Evolutionary conservation across 2,113 vertebrate species (phyloP), one percentile per base, ranked within the genome.

Genomic region (Psittacara wagleri): DNA sequence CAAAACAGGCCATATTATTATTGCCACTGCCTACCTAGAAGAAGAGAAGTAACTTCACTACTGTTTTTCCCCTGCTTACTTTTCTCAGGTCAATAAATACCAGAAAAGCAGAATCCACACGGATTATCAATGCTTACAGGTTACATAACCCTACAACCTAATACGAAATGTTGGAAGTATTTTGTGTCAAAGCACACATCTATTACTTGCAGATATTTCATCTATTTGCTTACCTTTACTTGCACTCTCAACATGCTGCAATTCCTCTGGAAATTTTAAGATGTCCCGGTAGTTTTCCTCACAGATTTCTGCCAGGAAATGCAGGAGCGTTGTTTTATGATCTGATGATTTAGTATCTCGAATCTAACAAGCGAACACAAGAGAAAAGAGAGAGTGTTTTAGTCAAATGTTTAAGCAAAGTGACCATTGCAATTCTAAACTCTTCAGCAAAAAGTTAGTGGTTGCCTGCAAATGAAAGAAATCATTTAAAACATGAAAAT

Each of bases 261-360:
- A 96, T 79, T 99, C 99, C 15, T 99, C 99, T 16, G 99, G 98
- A 93, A 99, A 99, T 95, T 98, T 99, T 86, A 99, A 86, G 78
- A 99, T 99, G 57, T 98, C 98, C 4, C 95, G 82, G 92, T 98
- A 93, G 83, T 95, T 97, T 87, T 99, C 99, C 94, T 99, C 99
- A 96, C 99, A 99, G 78, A 98, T 98, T 88, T 99, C 99, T 37
- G 98, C 99, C 97, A 99, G 97, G 92, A 99, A 99, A 97, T 99
- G 98, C 83, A 99, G 87, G 35, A 99, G 97, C 4, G 99, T 99
- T 74, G 98, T 98, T 92, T 98, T 99, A 86, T 99, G 99, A 96
- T 99, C 97, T 70, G 98, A 84, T 59, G 99, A 99, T 95, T 99
- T 99, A 31, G 99, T 99, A 96, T 99, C 99, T 97, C 98, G 97